These are phyloP conservation scores for Agriopis aurantiaria DNA, from an alignment of 2,888 invertebrate species.

Conservation along the genomic window DNA sequence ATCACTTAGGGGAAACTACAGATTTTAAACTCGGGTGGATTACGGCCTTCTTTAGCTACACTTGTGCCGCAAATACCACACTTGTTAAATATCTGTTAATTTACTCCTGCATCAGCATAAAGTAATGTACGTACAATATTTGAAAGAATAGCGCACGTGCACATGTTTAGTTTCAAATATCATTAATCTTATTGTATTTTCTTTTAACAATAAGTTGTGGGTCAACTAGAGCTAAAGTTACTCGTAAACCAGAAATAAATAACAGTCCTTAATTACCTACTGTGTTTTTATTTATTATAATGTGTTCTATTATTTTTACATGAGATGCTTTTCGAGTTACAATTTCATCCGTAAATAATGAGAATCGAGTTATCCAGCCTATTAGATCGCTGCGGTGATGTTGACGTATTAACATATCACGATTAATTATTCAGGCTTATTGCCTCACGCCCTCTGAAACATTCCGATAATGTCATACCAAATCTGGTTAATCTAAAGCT, in stretches of 20 bases:
- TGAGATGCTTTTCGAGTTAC: not conserved
- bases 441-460: constrained; percentile 54
- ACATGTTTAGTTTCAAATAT: too few species aligned
- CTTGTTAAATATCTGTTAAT: too few species aligned
- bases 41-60: too few species aligned
- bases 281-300: not conserved
- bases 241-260: not conserved
- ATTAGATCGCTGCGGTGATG: constrained; percentile 47
- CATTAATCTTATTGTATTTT: too few species aligned
- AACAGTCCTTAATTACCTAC: too few species aligned
- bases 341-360: constrained; percentile 10
- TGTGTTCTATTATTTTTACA: not conserved
- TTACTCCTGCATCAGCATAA: too few species aligned
- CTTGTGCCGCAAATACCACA: too few species aligned
- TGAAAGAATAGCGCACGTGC: too few species aligned
- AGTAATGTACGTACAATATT: too few species aligned
- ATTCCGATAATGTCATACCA: constrained; percentile 58
- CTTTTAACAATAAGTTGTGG: too few species aligned
- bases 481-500: constrained; percentile 50
- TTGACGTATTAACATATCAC: constrained; percentile 58
- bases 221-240: not conserved
- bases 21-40: too few species aligned
- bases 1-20: too few species aligned
- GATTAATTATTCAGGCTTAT: constrained; percentile 64
- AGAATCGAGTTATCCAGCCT: constrained; percentile 29